Conservation (phyloP, 2,113 vertebrate genomes). For the Zosterops pallidus region DNA sequence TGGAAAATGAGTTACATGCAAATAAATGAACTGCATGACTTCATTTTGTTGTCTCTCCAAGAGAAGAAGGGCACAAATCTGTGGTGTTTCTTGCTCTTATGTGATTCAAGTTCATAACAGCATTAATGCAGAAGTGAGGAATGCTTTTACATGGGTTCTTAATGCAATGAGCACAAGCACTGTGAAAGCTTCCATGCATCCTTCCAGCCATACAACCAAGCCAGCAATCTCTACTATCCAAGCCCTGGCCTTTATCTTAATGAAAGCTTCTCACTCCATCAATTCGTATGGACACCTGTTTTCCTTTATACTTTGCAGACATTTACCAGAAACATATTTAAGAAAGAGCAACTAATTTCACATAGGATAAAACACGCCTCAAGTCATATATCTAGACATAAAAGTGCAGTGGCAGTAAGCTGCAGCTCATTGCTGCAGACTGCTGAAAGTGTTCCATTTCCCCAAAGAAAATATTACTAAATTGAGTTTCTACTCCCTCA, state of each 20-base stretch:
- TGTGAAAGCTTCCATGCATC: not conserved
- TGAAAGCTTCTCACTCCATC: constrained; percentile 32
- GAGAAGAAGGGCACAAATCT: not conserved
- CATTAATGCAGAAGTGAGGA: not conserved
- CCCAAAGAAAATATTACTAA: not conserved
- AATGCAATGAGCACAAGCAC: not conserved
- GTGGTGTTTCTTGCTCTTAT: not conserved
- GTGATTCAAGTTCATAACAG: not conserved
- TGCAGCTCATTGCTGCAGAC: not conserved
- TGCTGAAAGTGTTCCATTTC: constrained; percentile 39
- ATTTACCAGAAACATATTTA: constrained; percentile 15
- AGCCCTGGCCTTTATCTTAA: not conserved
- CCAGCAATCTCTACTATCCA: not conserved
- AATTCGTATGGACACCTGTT: not conserved
- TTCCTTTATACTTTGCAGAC: constrained; percentile 12
- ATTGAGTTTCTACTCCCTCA: not conserved
- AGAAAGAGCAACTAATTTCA: constrained; percentile 16
- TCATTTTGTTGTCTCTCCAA: not conserved
- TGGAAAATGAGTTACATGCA: not conserved
- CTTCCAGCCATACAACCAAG: not conserved
- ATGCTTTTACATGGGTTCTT: not conserved
- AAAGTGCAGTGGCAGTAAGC: not conserved
- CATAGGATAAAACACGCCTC: not conserved
- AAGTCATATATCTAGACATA: not conserved
- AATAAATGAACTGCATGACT: not conserved